Percentiles rank a stretch among this genome's conserved stretches.
phyloP scores from a whole-genome alignment of 2,888 invertebrate genomes.

The Morinoia aosen region DNA sequence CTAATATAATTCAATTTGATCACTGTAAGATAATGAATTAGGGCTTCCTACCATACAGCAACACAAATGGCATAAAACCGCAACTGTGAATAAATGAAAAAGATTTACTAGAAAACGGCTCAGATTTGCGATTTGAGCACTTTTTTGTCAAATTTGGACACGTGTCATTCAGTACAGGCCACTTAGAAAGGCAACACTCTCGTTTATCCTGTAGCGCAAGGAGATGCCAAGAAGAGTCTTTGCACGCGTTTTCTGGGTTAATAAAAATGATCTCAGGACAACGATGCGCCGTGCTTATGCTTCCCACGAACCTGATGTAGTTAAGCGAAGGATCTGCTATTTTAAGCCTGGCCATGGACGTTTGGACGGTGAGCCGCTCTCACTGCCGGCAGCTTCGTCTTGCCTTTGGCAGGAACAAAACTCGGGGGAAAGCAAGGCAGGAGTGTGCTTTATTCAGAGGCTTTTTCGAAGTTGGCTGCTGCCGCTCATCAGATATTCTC shows the following conservation, averaged over 20 bases:
- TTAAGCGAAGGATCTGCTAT: no score
- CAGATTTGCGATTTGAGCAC: background rate
- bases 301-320: background rate
- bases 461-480: slow-evolving; percentile 25
- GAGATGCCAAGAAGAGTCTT: no score
- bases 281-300: background rate
- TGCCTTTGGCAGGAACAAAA: slow-evolving; percentile 2
- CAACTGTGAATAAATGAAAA: background rate
- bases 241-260: background rate
- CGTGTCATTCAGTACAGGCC: background rate
- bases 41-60: background rate
- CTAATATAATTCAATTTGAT: no score
- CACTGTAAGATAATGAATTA: no score
- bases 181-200: background rate
- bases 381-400: background rate
- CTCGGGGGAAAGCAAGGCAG: slow-evolving; percentile 13
- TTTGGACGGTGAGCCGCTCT: background rate
- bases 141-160: background rate
- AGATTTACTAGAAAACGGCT: background rate
- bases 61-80: background rate
- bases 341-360: background rate
- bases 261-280: background rate
- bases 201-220: background rate
- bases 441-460: slow-evolving; percentile 23
- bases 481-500: slow-evolving; percentile 50